Evolutionary conservation across 1,140 invertebrate genomes (phyloP), one percentile per base, ranked within the genome.

Genomic region (Drosophila parvula): DNA sequence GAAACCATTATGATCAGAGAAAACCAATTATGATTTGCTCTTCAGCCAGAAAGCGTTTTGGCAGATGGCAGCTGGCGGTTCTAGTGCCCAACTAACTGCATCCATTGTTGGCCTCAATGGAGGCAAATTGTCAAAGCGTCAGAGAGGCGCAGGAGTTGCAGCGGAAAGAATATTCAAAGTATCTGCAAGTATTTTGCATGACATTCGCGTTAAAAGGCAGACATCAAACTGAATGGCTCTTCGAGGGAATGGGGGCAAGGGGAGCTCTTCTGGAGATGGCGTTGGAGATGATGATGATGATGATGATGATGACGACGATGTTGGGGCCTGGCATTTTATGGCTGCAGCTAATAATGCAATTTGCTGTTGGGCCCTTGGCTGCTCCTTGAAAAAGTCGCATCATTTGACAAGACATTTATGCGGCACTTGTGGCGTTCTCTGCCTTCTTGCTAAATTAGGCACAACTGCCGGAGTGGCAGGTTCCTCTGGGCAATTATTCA

Each of bases 331-430:
- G 77, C 82, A 75, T 86, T 86, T 86, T 86, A 86, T 88, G 82
- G 79, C 70, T 82, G 70, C 83, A 78, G 82, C 82, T 86, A 86
- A 86, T 86, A 86, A 86, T 86, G 82, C 82, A 86, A 86, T 86
- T 86, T 86, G 82, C 82, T 88, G 79, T 73, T 69, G 79, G 65
- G 47, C 44, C 34, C 61, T 62, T 59, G 44, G 34, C 63, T 41
- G 53, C 65, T 59, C 51, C 73, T 68, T 47, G 63, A 82, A 82
- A 78, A 76, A 88, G 76, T 89, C 84, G 83, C 77, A 88, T 83
- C 83, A 89, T 89, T 88, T 88, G 79, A 83, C 80, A 83, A 89
- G 84, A 88, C 83, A 89, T 88, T 88, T 88, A 88, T 88, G 83
- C 76, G 84, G 83, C 83, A 88, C 84, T 88, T 86, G 67, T 73